Evolutionary conservation across 2,113 vertebrate species (phyloP).

Genomic region (Forbesichthys papilliferus): DNA sequence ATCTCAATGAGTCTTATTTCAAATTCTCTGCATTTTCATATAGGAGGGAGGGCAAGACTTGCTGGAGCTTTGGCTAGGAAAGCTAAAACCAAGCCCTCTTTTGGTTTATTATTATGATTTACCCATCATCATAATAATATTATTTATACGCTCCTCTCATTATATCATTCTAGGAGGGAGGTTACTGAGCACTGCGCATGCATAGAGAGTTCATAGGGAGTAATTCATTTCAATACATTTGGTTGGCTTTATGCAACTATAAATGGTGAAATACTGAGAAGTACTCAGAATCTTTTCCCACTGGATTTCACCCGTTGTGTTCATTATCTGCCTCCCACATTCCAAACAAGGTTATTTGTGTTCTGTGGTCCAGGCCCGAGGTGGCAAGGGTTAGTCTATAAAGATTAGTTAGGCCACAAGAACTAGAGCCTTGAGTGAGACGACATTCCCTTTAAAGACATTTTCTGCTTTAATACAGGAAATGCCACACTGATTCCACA

Average conservation of each 20-base stretch:
- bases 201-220: conserved; percentile 45
- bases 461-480: conserved; percentile 69
- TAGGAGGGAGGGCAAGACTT: conserved; percentile 53
- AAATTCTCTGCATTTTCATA: conserved; percentile 70
- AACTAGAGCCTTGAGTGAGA: conserved; percentile 53
- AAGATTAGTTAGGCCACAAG: conserved; percentile 66
- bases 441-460: conserved; percentile 65
- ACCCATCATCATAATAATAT: conserved; percentile 46
- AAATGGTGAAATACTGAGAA: conserved; percentile 44
- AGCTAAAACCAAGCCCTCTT: conserved; percentile 47
- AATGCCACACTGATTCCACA: conserved; percentile 72
- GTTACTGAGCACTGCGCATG: conserved; percentile 25
- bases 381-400: conserved; percentile 69
- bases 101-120: conserved; percentile 20
- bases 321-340: conserved; percentile 37
- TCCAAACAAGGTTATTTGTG: conserved; percentile 45
- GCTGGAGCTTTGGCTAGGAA: conserved; percentile 49
- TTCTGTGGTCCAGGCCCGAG: conserved; percentile 20
- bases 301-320: conserved; percentile 6
- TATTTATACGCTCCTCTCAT: conserved; percentile 59
- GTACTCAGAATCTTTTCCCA: conserved; percentile 2
- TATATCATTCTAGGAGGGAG: conserved; percentile 44
- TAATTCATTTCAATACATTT: conserved; percentile 48
- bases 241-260: conserved; percentile 50
- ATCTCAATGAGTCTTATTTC: conserved; percentile 59